Evolutionary conservation across 2,113 vertebrate species (phyloP).

Genomic region (Chaenocephalus aceratus): DNA sequence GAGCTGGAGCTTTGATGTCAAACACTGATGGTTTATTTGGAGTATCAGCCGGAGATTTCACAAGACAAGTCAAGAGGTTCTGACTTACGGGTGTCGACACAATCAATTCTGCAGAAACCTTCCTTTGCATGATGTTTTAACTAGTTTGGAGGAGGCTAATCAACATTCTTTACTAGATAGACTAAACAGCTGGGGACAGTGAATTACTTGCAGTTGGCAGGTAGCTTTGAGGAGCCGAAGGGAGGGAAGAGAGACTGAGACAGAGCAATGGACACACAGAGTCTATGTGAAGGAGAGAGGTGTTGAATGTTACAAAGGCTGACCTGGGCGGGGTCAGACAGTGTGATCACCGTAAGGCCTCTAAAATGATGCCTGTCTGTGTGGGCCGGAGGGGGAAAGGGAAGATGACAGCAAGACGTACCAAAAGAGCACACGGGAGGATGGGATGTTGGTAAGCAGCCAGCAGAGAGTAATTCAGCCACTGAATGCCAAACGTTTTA

Average conservation of each 20-base stretch:
- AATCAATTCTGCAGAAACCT: no score
- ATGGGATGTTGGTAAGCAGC: not conserved
- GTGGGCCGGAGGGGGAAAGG: not conserved
- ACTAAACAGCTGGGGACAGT: no score
- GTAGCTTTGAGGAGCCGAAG: constrained; percentile 48
- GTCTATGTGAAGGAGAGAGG: constrained; percentile 3
- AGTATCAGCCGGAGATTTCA: no score
- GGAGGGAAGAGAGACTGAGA: constrained; percentile 14
- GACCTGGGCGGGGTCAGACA: constrained; percentile 22
- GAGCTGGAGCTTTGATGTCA: no score
- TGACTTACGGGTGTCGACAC: no score
- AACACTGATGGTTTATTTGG: no score
- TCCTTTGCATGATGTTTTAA: no score
- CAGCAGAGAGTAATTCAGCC: constrained; percentile 3
- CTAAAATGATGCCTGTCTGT: constrained; percentile 22
- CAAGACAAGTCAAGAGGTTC: no score
- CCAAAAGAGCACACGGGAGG: not conserved
- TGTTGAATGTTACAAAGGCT: constrained; percentile 39
- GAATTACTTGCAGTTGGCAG: not conserved
- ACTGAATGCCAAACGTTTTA: constrained; percentile 10
- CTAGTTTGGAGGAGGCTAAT: no score
- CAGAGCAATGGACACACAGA: constrained; percentile 7
- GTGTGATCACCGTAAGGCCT: constrained; percentile 25
- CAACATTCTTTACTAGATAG: no score
- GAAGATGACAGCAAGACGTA: not conserved